A percentile compares a stretch with the other conserved stretches of the same genome.
These are phyloP conservation scores for Xylota sylvarum DNA, from an alignment of 2,888 invertebrate species.

Conservation along the genomic window DNA sequence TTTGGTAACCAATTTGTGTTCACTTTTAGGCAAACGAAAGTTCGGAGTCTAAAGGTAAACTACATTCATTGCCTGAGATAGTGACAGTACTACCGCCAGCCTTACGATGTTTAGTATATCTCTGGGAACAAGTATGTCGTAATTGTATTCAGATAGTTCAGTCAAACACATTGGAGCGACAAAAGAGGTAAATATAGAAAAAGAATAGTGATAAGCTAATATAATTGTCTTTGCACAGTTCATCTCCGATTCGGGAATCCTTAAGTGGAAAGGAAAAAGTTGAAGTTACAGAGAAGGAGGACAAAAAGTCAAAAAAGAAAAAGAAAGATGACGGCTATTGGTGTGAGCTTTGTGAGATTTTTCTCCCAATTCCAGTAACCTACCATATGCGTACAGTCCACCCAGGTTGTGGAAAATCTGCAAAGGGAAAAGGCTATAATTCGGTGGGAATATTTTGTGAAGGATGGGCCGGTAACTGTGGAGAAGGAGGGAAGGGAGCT, in stretches of 20 bases:
- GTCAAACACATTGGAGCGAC: constrained; percentile 82
- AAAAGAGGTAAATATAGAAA: constrained; percentile 77
- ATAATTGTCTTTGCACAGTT: constrained; percentile 16
- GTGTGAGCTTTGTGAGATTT: constrained; percentile 95
- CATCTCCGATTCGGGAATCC: constrained; percentile 69
- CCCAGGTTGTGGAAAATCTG: constrained; percentile 95
- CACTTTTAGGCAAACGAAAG: constrained; percentile 52
- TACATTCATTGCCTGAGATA: constrained; percentile 84
- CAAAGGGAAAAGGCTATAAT: constrained; percentile 96
- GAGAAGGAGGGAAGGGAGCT: constrained; percentile 92
- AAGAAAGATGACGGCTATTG: constrained; percentile 84
- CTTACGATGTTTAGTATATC: constrained; percentile 92
- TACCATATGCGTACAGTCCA: constrained; percentile 96
- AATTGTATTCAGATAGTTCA: constrained; percentile 88
- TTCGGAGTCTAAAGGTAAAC: constrained; percentile 80
- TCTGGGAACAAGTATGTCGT: constrained; percentile 94
- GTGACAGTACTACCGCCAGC: constrained; percentile 94
- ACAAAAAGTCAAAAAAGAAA: constrained; percentile 82
- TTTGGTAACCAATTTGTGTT: not conserved
- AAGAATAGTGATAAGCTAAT: not conserved
- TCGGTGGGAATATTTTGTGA: constrained; percentile 94
- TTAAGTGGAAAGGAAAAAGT: constrained; percentile 74
- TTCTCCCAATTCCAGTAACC: constrained; percentile 91
- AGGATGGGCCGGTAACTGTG: constrained; percentile 95
- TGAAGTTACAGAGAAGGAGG: constrained; percentile 81